Base-by-base conservation (phyloP, 2,888 invertebrate species). In the Latheticus oryzae region DNA sequence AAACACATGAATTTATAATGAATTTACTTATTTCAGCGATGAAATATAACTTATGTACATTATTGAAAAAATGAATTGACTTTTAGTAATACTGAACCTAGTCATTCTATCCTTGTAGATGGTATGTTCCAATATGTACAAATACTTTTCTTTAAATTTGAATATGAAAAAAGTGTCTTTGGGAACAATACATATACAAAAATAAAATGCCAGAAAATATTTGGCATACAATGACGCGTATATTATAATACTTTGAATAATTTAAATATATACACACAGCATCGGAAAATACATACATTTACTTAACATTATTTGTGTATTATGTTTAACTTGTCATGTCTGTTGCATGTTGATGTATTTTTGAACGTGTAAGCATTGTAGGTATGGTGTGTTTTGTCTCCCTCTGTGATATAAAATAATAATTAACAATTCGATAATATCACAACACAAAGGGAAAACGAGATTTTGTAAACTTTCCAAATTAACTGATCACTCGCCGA, bases 291-390 rank as follows among this genome's bases (percentile, higher is more conserved):
- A 78, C 77, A 76, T 76, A 77, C 76, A 78, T 76, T 76, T 77
- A 74, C 73, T 73, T 74, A 72, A 67, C 63, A 62, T 69, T 71
- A 67, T 21, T 65, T 58, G 53, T 64, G 58, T 62, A 67, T 65
- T 63, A 67, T 64, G 64, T 64, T 63, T 37, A 35, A 56, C 47
- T 57, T 64, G 59, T 66, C 23, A 65, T 68, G 67, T 68, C 63
- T 73, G 71, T 72, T 61, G 66, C 67, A 69, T 70, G 69, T 54
- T 65, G 63, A 77, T 78, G 78, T 78, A 75, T 78, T 79, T 79
- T 79, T 79, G 79, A 79, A 79, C 78, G 79, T 79, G 79, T 78
- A 78, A 78, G 78, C 76, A 71, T 73, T 71, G 73, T 73, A 66
- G 68, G 61, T 68, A 67, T 50, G 57, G 53, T 66, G 63, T 67